Evolutionary conservation across 92 coral and sea anemone genomes (phyloP), one percentile per base, ranked within the genome.

Genomic region (Desmophyllum pertusum): DNA sequence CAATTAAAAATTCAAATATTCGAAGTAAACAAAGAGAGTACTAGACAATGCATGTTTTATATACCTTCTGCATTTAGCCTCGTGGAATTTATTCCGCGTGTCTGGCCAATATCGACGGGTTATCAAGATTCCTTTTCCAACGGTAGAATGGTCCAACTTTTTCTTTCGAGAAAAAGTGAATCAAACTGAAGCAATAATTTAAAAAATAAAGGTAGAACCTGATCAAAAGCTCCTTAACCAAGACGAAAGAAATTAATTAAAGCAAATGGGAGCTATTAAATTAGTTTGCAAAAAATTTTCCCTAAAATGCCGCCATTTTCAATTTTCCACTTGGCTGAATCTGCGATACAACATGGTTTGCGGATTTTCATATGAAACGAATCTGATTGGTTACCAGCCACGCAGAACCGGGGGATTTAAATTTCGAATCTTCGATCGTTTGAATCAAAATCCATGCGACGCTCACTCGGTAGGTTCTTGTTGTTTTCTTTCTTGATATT

Each of bases 341-440:
- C 70, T 21, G 55, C 68, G 72, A 42, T 82, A 55, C 3, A 0
- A 63, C 3, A 0, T 15, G 82, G 87, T 37, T 41, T 75, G 87
- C 87, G 81, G 73, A 2, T 11, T 41, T 46, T 21, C 61, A 37
- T 17, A 21, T 5, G 3, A 37, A 64, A 67, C 4, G 1, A 75
- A 63, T 73, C 62, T 91, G 94, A 91, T 91, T 92, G 93, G 95
- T 86, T 75, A 45, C 84, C 68, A 70, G 43, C 87, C 67, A 71
- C 81, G 93, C 93, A 61, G 73, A 75, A 63, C 88, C 88, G 88
- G 79, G 89, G 91, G 21, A 38, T 88, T 89, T 90, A 90, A 90
- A 73, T 84, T 87, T 83, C 77, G 91, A 90, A 88, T 77, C 76
- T 85, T 88, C 64, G 87, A 84, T 78, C 90, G 89, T 80, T 75